A percentile compares a stretch with the other conserved stretches of the same genome.
phyloP scores from a whole-genome alignment of 2,113 vertebrate species.

The Theristicus caerulescens region DNA sequence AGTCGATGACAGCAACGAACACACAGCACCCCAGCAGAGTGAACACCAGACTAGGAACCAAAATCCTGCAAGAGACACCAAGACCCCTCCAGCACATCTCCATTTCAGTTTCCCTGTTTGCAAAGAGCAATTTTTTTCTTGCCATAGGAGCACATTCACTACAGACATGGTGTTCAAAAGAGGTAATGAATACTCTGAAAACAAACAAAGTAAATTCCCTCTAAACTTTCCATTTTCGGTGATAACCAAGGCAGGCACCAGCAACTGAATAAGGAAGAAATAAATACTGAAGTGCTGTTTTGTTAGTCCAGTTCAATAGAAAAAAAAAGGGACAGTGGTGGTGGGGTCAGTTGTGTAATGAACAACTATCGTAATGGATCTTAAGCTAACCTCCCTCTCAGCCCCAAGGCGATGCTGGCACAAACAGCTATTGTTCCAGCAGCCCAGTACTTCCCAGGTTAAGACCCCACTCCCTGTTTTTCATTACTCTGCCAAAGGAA shows the following conservation, averaged over 20 bases:
- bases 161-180: neutral
- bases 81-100: neutral
- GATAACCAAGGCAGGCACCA: neutral
- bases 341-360: neutral
- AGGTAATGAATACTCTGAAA: neutral
- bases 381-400: neutral
- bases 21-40: neutral
- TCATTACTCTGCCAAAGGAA: neutral
- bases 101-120: neutral
- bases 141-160: fast-evolving
- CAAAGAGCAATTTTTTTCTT: neutral
- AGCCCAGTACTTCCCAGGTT: neutral
- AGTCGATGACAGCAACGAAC: neutral
- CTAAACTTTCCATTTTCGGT: neutral
- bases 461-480: neutral
- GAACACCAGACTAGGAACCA: neutral
- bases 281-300: neutral
- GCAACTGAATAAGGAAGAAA: neutral
- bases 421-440: neutral
- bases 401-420: neutral
- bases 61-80: fast-evolving
- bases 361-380: neutral
- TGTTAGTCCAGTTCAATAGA: neutral
- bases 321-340: neutral
- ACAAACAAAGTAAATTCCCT: neutral